Evolutionary conservation across 2,113 vertebrate species (phyloP), one percentile per base, ranked within the genome.

Genomic region (Balaeniceps rex): DNA sequence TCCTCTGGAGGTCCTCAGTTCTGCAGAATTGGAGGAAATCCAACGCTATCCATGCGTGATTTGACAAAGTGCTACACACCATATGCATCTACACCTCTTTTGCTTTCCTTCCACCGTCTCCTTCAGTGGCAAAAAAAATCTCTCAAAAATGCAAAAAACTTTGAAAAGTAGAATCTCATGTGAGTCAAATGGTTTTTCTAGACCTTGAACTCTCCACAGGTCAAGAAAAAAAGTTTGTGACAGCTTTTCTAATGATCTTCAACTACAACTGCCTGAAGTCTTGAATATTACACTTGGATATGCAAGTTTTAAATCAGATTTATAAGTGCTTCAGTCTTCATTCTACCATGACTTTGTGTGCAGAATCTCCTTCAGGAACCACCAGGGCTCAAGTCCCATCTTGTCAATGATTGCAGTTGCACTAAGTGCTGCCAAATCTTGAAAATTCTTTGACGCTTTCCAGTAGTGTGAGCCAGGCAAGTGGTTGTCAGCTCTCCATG

Each of bases 371-470:
- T 85, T 61, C 36, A 76, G 61, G 57, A 91, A 6, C 25, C 1
- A 10, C 9, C 51, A 42, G 22, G 16, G 17, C 40, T 89, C 42
- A 44, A 80, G 34, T 76, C 34, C 70, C 91, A 8, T 28, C 87
- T 72, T 66, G 40, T 71, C 78, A 87, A 40, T 2, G 7, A 29
- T 0, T 55, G 34, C 34, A 74, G 40, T 19, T 94, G 33, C 47
- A 71, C 34, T 61, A 64, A 83, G 22, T 42, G 29, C 44, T 84
- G 58, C 81, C 86, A 91, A 63, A 63, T 92, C 68, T 94, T 83
- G 36, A 83, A 79, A 77, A 65, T 46, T 70, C n/a, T 55, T 83
- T 93, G 76, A 58, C 14, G 3, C 5, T 69, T 70, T 61, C 17
- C 71, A 54, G 12, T 5, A 71, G 28, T 13, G 61, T 4, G 3